Percentiles rank a stretch among this genome's conserved stretches.
Evolutionary conservation across 2,888 invertebrate species (phyloP).

Genomic region (Parochlus steinenii): DNA sequence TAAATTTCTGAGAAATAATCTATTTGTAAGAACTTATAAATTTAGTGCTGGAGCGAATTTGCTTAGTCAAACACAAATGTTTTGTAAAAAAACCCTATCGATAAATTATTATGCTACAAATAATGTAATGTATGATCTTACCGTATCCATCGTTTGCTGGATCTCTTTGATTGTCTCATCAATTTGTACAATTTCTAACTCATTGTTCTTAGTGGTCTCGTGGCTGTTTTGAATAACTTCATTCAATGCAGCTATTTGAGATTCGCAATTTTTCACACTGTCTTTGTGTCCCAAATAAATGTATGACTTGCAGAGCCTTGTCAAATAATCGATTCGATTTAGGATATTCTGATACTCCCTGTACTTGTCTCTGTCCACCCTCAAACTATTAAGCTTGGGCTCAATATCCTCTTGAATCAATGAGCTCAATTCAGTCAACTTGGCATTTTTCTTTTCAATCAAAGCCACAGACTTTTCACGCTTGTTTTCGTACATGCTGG

Average conservation of each 20-base stretch:
- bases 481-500: slow-evolving; percentile 90
- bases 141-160: slow-evolving; percentile 46
- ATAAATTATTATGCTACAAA: no score
- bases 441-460: slow-evolving; percentile 84
- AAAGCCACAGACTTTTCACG: slow-evolving; percentile 70
- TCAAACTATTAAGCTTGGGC: slow-evolving; percentile 74
- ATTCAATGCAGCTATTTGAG: slow-evolving; percentile 35
- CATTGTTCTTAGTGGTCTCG: slow-evolving; percentile 35
- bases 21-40: no score
- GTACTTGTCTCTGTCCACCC: slow-evolving; percentile 68
- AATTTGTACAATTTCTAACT: slow-evolving; percentile 35
- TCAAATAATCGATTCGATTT: slow-evolving; percentile 68
- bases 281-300: slow-evolving; percentile 32
- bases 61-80: no score
- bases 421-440: slow-evolving; percentile 68
- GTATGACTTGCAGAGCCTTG: slow-evolving; percentile 37
- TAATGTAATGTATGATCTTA: slow-evolving; percentile 31
- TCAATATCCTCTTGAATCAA: slow-evolving; percentile 69
- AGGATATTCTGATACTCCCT: slow-evolving; percentile 75
- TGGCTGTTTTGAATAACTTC: slow-evolving; percentile 40
- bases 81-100: no score
- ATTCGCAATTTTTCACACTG: slow-evolving; percentile 34
- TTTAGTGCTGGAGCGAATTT: no score
- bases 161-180: slow-evolving; percentile 43
- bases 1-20: no score